Conservation (phyloP, 1,140 invertebrate species). For the Periplaneta americana region DNA sequence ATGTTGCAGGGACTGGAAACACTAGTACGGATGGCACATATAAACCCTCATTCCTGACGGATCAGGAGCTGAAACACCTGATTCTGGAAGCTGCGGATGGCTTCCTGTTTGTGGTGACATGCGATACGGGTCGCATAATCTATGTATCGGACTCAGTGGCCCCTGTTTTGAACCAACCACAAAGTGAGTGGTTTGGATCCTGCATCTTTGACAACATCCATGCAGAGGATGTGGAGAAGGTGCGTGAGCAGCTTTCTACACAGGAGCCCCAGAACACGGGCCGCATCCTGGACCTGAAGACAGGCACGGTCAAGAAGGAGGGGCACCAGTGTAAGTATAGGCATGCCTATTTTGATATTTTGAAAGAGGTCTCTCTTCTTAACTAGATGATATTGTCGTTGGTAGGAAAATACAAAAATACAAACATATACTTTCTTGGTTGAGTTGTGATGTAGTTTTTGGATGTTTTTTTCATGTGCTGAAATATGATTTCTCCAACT, state of each 20-base stretch:
- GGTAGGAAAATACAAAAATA: no score
- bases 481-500: no score
- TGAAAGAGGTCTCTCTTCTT: no score
- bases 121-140: slow-evolving; percentile 94
- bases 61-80: slow-evolving; percentile 98
- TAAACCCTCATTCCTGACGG: slow-evolving; percentile 97
- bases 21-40: slow-evolving; percentile 91
- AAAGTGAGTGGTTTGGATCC: slow-evolving; percentile 96
- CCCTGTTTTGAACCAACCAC: slow-evolving; percentile 92
- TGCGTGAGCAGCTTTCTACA: slow-evolving; percentile 94
- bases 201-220: slow-evolving; percentile 95
- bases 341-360: no score
- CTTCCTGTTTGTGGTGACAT: slow-evolving; percentile 97
- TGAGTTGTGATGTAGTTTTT: no score
- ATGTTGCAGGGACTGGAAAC: slow-evolving; percentile 78
- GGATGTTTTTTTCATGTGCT: no score
- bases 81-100: slow-evolving; percentile 99
- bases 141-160: slow-evolving; percentile 98
- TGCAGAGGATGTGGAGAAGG: slow-evolving; percentile 97
- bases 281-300: slow-evolving; percentile 94
- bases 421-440: no score
- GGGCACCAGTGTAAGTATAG: slow-evolving; percentile 83
- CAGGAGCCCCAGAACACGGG: slow-evolving; percentile 95
- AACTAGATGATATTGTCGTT: no score
- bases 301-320: slow-evolving; percentile 98